These are phyloP conservation scores for Polypedilum vanderplanki DNA, from an alignment of 1,140 invertebrate species.

Conservation along the genomic window DNA sequence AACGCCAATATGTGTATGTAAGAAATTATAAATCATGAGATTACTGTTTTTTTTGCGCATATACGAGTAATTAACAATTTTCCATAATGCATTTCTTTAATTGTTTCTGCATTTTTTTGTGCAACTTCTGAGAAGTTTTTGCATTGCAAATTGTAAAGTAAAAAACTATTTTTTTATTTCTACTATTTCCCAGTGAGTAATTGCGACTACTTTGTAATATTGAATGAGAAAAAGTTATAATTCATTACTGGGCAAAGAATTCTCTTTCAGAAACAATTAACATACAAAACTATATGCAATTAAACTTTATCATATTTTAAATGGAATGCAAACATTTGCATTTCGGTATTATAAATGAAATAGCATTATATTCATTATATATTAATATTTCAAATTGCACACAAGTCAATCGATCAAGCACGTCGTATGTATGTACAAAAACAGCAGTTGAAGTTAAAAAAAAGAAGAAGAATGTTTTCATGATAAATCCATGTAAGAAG, in stretches of 20 bases:
- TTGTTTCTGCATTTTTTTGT: slow-evolving; percentile 21
- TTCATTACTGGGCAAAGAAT: neutral
- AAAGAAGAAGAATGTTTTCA: neutral
- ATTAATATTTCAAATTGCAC: neutral
- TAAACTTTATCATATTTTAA: slow-evolving; percentile 1
- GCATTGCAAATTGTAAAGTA: slow-evolving; percentile 6
- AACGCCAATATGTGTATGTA: neutral
- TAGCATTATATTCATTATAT: neutral
- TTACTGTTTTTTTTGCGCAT: neutral
- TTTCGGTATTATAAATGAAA: neutral
- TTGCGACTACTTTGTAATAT: neutral
- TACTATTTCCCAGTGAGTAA: neutral
- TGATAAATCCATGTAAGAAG: neutral
- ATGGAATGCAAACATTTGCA: neutral
- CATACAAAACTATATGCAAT: neutral
- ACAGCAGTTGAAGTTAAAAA: neutral
- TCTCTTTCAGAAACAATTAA: neutral
- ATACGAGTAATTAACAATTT: slow-evolving; percentile 26
- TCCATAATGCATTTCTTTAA: slow-evolving; percentile 26
- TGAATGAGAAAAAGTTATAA: too few species aligned
- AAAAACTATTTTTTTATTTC: neutral
- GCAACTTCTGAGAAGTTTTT: slow-evolving; percentile 11
- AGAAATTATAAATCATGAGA: slow-evolving; percentile 9
- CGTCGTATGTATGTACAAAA: neutral
- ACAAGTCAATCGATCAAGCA: slow-evolving; percentile 5